These are phyloP conservation scores for Trichomalopsis sarcophagae DNA, from an alignment of 1,140 invertebrate species.

Conservation along the genomic window DNA sequence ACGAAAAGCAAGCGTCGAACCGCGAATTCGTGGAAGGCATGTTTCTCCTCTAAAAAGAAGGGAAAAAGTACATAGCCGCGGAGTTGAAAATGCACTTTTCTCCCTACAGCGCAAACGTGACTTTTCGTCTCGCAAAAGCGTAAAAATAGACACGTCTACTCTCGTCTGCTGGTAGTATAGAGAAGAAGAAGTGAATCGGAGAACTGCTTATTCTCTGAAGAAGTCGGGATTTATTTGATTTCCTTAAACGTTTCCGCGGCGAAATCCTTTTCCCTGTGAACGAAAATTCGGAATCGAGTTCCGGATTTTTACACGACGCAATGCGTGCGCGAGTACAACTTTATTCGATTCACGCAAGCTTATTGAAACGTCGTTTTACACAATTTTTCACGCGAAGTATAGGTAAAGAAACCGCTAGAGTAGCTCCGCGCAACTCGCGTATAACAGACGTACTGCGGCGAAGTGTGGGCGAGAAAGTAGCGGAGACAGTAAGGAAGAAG, in stretches of 20 bases:
- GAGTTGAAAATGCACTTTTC: slow-evolving; percentile 13
- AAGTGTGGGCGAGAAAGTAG: not conserved
- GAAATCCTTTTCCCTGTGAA: too few species aligned
- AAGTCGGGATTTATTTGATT: not conserved
- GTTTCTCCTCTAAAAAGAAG: not conserved
- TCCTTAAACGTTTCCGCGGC: not conserved
- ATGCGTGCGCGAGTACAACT: not conserved
- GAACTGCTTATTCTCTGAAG: not conserved
- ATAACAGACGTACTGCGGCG: too few species aligned
- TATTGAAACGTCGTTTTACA: too few species aligned
- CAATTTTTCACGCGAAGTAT: too few species aligned
- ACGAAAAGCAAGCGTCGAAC: not conserved
- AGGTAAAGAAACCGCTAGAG: too few species aligned
- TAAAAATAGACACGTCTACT: not conserved
- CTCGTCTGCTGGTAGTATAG: not conserved
- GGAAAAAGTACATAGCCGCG: not conserved
- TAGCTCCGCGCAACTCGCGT: not conserved
- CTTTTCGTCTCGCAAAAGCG: not conserved
- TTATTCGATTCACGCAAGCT: not conserved
- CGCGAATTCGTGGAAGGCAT: not conserved
- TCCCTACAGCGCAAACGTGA: not conserved
- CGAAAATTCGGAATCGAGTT: too few species aligned
- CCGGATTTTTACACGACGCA: too few species aligned
- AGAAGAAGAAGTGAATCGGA: not conserved
- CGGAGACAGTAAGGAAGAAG: not conserved